Conservation (phyloP, 2,888 invertebrate genomes). For the Perizoma affinitatum region DNA sequence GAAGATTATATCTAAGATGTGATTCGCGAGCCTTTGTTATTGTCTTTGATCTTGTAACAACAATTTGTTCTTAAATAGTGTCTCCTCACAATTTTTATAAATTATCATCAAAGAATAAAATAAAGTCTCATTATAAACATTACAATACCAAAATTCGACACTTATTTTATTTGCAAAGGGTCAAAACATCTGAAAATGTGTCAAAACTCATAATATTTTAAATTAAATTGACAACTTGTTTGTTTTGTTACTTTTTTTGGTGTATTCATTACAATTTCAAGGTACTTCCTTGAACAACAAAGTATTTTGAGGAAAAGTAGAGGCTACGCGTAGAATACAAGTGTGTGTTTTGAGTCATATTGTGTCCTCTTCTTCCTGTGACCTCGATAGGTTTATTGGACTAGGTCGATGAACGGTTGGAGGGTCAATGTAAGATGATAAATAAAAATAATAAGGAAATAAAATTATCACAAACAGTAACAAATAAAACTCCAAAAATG, state of each 20-base stretch:
- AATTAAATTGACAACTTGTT: conserved; percentile 31
- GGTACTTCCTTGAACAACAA: conserved; percentile 35
- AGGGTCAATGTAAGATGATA: conserved; percentile 20
- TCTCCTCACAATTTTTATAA: too few relatives aligned
- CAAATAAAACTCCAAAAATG: too few relatives aligned
- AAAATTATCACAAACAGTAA: too few relatives aligned
- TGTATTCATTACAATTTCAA: conserved; percentile 25
- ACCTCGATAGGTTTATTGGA: conserved; percentile 29
- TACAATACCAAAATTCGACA: too few relatives aligned
- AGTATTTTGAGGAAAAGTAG: conserved; percentile 38
- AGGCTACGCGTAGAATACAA: conserved; percentile 27
- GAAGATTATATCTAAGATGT: too few relatives aligned
- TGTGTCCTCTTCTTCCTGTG: conserved; percentile 26
- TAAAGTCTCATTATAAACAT: too few relatives aligned
- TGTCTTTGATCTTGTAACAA: too few relatives aligned
- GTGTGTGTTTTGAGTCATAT: conserved; percentile 31
- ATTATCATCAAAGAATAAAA: too few relatives aligned
- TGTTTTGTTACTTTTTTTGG: conserved; percentile 37
- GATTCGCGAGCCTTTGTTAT: too few relatives aligned
- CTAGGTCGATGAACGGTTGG: conserved; percentile 32
- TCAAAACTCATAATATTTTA: conserved; percentile 25
- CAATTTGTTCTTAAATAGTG: too few relatives aligned
- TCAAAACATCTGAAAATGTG: conserved; percentile 15
- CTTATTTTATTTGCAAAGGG: neutral
- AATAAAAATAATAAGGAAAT: conserved; percentile 1